Conservation (phyloP, 1,140 invertebrate species). For the Bradynema listronoti region DNA sequence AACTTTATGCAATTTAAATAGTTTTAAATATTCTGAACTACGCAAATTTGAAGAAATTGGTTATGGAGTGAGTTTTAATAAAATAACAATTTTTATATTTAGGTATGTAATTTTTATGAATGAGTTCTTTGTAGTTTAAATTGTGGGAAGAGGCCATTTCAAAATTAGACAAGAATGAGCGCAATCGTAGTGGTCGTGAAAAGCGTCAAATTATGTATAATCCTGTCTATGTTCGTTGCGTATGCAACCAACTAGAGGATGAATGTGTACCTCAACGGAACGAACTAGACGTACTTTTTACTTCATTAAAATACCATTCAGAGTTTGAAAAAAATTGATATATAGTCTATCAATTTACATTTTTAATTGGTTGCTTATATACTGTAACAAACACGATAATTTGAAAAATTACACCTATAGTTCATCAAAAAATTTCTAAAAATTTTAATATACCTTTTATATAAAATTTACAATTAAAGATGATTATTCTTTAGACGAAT, state of each 20-base stretch:
- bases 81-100: no score
- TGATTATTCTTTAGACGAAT: conserved; percentile 50
- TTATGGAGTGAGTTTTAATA: conserved; percentile 39
- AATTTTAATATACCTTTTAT: no score
- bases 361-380: no score
- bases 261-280: conserved; percentile 58
- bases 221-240: conserved; percentile 55
- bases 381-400: no score
- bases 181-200: conserved; percentile 7
- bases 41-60: conserved; percentile 53
- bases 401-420: no score
- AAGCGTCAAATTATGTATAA: conserved; percentile 51
- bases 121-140: conserved; percentile 42
- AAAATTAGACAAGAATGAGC: conserved; percentile 15
- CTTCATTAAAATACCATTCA: no score
- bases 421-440: no score
- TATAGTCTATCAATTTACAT: no score
- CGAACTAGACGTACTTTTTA: conserved; percentile 48
- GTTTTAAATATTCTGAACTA: conserved; percentile 52
- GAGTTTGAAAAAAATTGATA: no score
- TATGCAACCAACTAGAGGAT: conserved; percentile 45
- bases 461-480: no score
- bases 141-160: conserved; percentile 53
- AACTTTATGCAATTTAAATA: conserved; percentile 55
- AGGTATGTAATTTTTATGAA: conserved; percentile 18